Evolutionary conservation across 2,888 invertebrate genomes (phyloP).

Genomic region (Melinaea menophilus): DNA sequence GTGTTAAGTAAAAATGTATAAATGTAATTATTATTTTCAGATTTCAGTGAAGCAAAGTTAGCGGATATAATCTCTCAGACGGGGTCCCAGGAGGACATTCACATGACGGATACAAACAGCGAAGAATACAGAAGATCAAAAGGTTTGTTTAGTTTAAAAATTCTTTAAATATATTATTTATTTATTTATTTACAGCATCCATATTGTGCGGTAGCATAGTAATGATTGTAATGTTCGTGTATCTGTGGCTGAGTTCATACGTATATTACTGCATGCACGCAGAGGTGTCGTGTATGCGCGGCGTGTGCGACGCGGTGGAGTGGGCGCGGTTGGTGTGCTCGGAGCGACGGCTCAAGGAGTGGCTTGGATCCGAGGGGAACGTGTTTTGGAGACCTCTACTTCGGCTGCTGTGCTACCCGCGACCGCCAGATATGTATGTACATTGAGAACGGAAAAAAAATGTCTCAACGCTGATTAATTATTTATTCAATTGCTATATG

Average conservation of each 20-base stretch:
- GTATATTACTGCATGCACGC: not conserved
- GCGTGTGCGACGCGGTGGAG: slow-evolving; percentile 79
- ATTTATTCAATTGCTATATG: not conserved
- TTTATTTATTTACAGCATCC: not conserved
- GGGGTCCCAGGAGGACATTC: slow-evolving; percentile 48
- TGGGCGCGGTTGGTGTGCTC: slow-evolving; percentile 90
- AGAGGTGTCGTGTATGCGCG: slow-evolving; percentile 54
- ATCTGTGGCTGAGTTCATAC: too few species aligned
- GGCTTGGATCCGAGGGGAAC: slow-evolving; percentile 90
- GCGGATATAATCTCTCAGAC: slow-evolving; percentile 48
- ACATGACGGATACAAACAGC: slow-evolving; percentile 48
- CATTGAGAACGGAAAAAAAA: too few species aligned
- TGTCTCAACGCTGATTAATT: too few species aligned
- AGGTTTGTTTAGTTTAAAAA: slow-evolving; percentile 13
- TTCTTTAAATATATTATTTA: not conserved
- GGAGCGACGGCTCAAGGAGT: slow-evolving; percentile 89
- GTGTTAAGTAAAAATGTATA: too few species aligned
- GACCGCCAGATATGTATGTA: slow-evolving; percentile 57
- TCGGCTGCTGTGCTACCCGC: slow-evolving; percentile 83
- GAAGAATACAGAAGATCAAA: slow-evolving; percentile 24
- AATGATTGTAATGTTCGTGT: too few species aligned
- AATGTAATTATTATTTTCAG: slow-evolving; percentile 39
- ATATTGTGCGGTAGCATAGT: not conserved
- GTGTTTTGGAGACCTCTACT: slow-evolving; percentile 92
- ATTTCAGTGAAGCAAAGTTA: slow-evolving; percentile 61